phyloP scores from a whole-genome alignment of 2,797 vertebrate species.

The Protonibea diacanthus region DNA sequence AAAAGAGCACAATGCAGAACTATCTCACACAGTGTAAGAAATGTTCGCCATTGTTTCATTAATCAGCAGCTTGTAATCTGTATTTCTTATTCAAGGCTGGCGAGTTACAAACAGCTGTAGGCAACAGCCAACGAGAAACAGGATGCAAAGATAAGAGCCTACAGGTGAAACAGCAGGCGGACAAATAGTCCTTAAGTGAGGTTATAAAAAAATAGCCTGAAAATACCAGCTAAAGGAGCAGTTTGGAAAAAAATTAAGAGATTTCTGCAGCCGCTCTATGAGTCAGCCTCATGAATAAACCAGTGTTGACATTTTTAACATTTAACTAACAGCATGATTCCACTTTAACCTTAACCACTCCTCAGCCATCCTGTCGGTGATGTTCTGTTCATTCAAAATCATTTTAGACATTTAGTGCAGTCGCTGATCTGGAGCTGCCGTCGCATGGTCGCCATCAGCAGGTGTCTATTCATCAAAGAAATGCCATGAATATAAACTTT shows the following conservation, averaged over 20 bases:
- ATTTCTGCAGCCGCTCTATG: neutral
- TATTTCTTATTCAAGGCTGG: slow-evolving; percentile 45
- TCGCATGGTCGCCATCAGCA: neutral
- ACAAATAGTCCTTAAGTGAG: slow-evolving; percentile 10
- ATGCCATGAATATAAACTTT: too few relatives aligned
- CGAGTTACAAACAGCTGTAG: slow-evolving; percentile 50
- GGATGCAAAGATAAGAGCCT: slow-evolving; percentile 51
- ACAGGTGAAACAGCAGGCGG: slow-evolving; percentile 42
- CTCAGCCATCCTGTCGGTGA: neutral
- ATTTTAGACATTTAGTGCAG: neutral
- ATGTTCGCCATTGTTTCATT: slow-evolving; percentile 64
- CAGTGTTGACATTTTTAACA: slow-evolving; percentile 8
- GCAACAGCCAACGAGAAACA: slow-evolving; percentile 44
- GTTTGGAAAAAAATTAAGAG: neutral
- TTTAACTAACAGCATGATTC: neutral
- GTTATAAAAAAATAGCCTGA: neutral
- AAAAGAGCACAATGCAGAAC: slow-evolving; percentile 56
- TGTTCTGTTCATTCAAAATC: neutral
- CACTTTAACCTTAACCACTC: neutral
- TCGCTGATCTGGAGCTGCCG: neutral
- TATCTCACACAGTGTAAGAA: slow-evolving; percentile 41
- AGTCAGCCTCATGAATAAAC: neutral
- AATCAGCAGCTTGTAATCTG: slow-evolving; percentile 62
- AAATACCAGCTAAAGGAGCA: neutral
- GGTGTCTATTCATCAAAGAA: too few relatives aligned